These are phyloP conservation scores for Esox niger DNA, from an alignment of 2,113 vertebrate species.

Conservation along the genomic window DNA sequence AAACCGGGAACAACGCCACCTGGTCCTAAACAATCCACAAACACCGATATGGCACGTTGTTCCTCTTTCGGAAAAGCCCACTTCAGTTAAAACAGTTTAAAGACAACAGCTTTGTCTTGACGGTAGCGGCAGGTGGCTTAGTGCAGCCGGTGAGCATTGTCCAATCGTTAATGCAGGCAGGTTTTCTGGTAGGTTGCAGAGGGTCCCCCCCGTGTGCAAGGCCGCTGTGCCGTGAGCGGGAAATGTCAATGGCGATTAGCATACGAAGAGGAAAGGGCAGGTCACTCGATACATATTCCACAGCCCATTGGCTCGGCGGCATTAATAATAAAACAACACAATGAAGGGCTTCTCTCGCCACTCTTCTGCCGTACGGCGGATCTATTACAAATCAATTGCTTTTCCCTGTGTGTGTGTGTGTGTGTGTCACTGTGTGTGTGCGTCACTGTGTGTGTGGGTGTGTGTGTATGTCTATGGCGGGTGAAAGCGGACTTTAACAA, in stretches of 20 bases:
- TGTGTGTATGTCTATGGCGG: too few relatives aligned
- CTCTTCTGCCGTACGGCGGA: conserved; percentile 24
- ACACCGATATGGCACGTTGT: too few relatives aligned
- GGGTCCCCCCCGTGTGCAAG: conserved; percentile 17
- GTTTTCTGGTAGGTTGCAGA: conserved; percentile 56
- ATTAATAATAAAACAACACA: conserved; percentile 69
- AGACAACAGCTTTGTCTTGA: conserved; percentile 29
- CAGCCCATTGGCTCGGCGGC: conserved; percentile 54
- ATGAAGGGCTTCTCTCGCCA: conserved; percentile 36
- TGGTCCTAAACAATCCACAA: too few relatives aligned
- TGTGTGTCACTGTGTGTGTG: conserved; percentile 1
- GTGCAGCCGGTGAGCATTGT: conserved; percentile 36
- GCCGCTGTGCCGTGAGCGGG: conserved; percentile 24
- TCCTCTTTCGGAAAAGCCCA: too few relatives aligned
- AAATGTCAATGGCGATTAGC: conserved; percentile 72
- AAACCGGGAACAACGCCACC: too few relatives aligned
- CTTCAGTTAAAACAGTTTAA: conserved; percentile 11
- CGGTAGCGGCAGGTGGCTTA: conserved; percentile 34
- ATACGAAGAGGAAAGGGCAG: conserved; percentile 61
- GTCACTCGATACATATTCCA: conserved; percentile 62
- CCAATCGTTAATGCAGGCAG: conserved; percentile 47
- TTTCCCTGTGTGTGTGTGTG: conserved; percentile 12
- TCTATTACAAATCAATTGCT: conserved; percentile 45
- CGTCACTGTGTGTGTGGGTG: too few relatives aligned
- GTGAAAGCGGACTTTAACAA: too few relatives aligned